Base-by-base conservation (phyloP, 2,113 vertebrate genomes). In the Erpornis zantholeuca region DNA sequence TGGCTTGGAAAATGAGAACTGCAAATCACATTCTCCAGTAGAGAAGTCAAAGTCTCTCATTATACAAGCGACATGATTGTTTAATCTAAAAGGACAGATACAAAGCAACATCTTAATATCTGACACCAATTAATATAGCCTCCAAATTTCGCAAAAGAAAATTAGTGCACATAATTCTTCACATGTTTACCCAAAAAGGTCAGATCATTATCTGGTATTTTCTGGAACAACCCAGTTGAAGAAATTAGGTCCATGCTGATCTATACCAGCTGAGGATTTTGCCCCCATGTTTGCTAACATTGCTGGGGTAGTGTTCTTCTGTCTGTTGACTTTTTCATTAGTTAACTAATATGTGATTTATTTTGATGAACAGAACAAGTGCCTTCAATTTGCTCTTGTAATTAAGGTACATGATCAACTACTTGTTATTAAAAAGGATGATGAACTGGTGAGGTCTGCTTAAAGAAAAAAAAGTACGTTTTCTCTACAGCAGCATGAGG, bases 321-420 rank as follows among this genome's bases (percentile, higher is more conserved):
- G 15, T 78, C 94, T 95, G 54, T 23, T 96, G 88, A 95, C 49
- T 89, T 97, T 97, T 97, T 91, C 53, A 95, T 97, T 97, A 95
- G 35, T 85, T 96, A 96, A 90, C 90, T 84, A 90, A 94, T 81
- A 72, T 23, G 22, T 5, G 44, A 82, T 95, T 92, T 94, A 83
- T 94, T 92, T 91, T 95, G 90, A 82, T 92, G 44, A 92, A 95
- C 82, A 92, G 68, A 71, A 90, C 19, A 86, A 72, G 77, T 54
- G 82, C 87, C 61, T 97, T 93, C 81, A 82, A 83, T 97, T 97
- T 96, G 44, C 36, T 69, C 73, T 93, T 96, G 65, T 73, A 97
- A 97, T 97, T 95, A 95, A 90, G 60, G 53, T 86, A 86, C 64
- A 79, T 81, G 91, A 87, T 90, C 91, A 86, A 96, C 38, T 24